A percentile compares a stretch with the other conserved stretches of the same genome.
Evolutionary conservation across 2,797 vertebrate species (phyloP).

Genomic region (Hypotaenidia philippensis): DNA sequence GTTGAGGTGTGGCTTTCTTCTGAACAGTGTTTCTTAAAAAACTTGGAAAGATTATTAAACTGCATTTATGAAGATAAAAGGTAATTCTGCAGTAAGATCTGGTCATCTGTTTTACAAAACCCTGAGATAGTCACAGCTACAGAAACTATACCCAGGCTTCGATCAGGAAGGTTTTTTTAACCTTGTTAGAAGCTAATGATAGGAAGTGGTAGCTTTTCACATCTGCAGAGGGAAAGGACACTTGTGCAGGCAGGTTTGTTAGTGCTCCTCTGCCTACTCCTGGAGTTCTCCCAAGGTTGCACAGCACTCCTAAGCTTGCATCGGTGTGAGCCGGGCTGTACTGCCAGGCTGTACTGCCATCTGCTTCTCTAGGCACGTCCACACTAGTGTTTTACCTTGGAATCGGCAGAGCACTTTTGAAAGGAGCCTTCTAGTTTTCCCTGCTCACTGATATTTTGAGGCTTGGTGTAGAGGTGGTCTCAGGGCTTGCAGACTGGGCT

Average conservation of each 20-base stretch:
- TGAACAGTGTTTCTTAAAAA: not conserved
- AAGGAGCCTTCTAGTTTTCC: not conserved
- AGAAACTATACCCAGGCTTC: no score
- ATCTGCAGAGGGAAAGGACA: not conserved
- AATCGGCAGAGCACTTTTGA: not conserved
- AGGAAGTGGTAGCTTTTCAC: not conserved
- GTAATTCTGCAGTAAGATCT: not conserved
- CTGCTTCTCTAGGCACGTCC: not conserved
- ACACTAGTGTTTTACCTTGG: not conserved
- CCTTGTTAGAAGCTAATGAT: not conserved
- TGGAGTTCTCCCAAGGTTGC: not conserved
- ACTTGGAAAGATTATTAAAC: not conserved
- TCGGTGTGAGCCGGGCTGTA: not conserved
- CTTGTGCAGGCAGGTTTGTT: not conserved
- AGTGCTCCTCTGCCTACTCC: not conserved
- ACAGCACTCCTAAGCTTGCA: not conserved
- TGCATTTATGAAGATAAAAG: not conserved
- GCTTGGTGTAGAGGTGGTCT: not conserved
- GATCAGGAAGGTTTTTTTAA: not conserved
- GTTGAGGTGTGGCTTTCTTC: not conserved
- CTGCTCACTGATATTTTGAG: not conserved
- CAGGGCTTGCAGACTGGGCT: not conserved
- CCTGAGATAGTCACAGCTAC: not conserved
- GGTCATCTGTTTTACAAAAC: not conserved
- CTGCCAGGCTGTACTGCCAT: not conserved